A percentile compares a stretch with the other conserved stretches of the same genome.
phyloP scores from a whole-genome alignment of 1,140 invertebrate genomes.

The Zaprionus lachaisei region DNA sequence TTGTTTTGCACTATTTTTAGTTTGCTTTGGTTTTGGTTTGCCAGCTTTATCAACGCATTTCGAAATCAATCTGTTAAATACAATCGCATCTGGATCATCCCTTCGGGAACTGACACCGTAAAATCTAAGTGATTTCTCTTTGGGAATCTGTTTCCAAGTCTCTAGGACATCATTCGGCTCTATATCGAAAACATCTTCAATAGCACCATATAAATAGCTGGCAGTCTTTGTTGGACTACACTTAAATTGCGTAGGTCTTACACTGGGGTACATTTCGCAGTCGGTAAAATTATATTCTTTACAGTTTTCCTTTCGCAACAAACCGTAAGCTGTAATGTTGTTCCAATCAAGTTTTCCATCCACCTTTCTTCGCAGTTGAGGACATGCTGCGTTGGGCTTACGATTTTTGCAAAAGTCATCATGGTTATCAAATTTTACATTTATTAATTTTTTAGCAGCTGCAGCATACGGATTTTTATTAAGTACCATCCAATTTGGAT shows the following conservation, averaged over 20 bases:
- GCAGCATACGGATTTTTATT: background rate
- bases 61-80: slow-evolving; percentile 30
- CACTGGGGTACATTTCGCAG: slow-evolving; percentile 17
- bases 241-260: slow-evolving; percentile 14
- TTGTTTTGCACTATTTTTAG: too few relatives aligned
- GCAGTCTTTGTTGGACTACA: slow-evolving; percentile 9
- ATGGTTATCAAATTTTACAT: too few relatives aligned
- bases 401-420: too few relatives aligned
- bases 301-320: slow-evolving; percentile 31
- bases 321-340: slow-evolving; percentile 5
- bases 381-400: too few relatives aligned
- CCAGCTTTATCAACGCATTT: slow-evolving; percentile 31
- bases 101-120: slow-evolving; percentile 37
- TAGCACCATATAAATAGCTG: background rate
- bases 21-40: background rate
- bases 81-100: background rate
- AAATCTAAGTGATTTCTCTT: slow-evolving; percentile 35
- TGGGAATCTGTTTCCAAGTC: slow-evolving; percentile 43
- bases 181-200: slow-evolving; percentile 37
- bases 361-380: background rate
- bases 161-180: slow-evolving; percentile 37
- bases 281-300: slow-evolving; percentile 3
- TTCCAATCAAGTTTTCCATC: background rate
- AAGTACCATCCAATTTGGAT: background rate
- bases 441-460: too few relatives aligned